Percentiles rank a stretch among this genome's conserved stretches.
phyloP scores from a whole-genome alignment of 2,797 vertebrate species.

The Lophura swinhoii region DNA sequence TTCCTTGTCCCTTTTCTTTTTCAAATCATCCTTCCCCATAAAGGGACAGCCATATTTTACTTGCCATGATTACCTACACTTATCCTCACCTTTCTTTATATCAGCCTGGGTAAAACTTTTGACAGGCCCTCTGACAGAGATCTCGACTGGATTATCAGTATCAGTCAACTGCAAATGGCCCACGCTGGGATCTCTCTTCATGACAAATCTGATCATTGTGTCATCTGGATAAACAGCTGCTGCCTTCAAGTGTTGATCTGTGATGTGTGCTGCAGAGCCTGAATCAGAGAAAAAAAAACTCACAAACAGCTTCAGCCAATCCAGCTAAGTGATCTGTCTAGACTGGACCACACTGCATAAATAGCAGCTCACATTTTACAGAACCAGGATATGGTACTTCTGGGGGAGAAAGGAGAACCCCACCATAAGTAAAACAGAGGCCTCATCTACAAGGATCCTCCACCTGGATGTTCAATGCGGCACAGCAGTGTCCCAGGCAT shows the following conservation, averaged over 20 bases:
- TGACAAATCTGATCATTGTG: conserved; percentile 81
- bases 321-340: not conserved
- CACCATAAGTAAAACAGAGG: not conserved
- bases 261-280: conserved; percentile 89
- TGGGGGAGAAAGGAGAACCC: not conserved
- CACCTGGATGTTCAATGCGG: not conserved
- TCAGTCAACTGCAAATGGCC: conserved; percentile 84
- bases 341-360: not conserved
- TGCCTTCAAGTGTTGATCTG: conserved; percentile 89
- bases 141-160: conserved; percentile 63
- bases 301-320: not conserved
- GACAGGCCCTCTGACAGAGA: conserved; percentile 86
- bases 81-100: conserved; percentile 88
- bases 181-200: conserved; percentile 85
- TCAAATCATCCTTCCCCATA: not conserved
- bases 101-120: conserved; percentile 93
- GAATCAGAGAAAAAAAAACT: conserved; percentile 12
- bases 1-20: not conserved
- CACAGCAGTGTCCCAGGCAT: not conserved
- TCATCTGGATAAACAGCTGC: conserved; percentile 82
- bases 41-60: not conserved
- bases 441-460: not conserved
- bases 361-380: not conserved
- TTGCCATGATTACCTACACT: not conserved
- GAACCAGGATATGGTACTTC: not conserved